Conservation (phyloP, 2,797 vertebrate species). For the Alauda arvensis region DNA sequence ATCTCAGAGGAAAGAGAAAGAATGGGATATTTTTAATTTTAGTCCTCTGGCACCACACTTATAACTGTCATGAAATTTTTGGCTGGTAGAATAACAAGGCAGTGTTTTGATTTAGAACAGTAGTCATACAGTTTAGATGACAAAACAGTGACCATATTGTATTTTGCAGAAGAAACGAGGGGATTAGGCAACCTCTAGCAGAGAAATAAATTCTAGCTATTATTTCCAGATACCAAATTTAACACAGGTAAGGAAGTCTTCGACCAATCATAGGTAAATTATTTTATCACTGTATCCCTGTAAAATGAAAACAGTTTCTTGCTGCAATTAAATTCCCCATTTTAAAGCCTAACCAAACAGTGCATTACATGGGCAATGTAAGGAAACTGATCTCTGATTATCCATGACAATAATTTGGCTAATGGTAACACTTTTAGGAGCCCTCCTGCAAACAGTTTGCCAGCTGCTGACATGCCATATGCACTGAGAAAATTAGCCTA, state of each 20-base stretch:
- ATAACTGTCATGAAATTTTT: not conserved
- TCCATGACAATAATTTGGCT: slow-evolving; percentile 49
- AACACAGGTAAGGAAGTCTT: not conserved
- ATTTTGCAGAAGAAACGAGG: slow-evolving; percentile 32
- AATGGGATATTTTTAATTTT: not conserved
- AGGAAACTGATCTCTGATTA: slow-evolving; percentile 36
- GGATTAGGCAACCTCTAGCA: not conserved
- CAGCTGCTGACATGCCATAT: slow-evolving; percentile 36
- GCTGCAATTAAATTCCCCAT: not conserved
- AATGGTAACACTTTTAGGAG: slow-evolving; percentile 28
- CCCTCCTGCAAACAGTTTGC: slow-evolving; percentile 17
- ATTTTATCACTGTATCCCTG: not conserved
- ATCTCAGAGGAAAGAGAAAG: not conserved
- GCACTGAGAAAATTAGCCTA: slow-evolving; percentile 37
- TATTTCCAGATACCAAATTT: not conserved
- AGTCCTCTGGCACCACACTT: not conserved
- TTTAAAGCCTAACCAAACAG: not conserved
- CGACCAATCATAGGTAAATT: not conserved
- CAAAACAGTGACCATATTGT: not conserved
- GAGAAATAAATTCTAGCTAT: slow-evolving; percentile 25
- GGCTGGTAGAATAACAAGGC: not conserved
- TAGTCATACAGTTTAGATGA: not conserved
- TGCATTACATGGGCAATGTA: not conserved
- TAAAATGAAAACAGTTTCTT: not conserved
- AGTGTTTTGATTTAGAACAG: not conserved